phyloP scores from a whole-genome alignment of 2,113 vertebrate species.

The Rafetus swinhoei region DNA sequence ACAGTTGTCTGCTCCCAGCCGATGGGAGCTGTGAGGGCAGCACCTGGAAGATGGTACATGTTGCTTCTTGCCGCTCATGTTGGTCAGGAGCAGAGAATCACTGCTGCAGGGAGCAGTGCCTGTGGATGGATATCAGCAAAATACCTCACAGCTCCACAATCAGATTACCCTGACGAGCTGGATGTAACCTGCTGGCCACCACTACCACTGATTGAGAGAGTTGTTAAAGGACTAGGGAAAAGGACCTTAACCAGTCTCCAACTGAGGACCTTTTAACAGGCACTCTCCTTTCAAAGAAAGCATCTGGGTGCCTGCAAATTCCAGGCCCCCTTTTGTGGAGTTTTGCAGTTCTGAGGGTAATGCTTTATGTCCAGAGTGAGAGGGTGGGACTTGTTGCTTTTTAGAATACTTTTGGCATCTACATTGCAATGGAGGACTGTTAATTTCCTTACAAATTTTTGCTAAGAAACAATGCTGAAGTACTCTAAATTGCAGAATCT shows the following conservation, averaged over 20 bases:
- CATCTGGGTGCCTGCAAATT: neutral
- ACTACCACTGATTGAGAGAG: too few species aligned
- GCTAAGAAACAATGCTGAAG: neutral
- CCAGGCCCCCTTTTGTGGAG: neutral
- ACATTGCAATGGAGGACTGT: neutral
- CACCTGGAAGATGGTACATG: too few species aligned
- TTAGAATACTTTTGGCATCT: neutral
- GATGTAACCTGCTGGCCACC: too few species aligned
- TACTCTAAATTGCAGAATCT: neutral
- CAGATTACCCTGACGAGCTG: too few species aligned
- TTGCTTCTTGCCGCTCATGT: too few species aligned
- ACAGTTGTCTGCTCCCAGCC: too few species aligned
- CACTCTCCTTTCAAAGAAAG: neutral
- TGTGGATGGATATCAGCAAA: too few species aligned
- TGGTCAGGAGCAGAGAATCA: too few species aligned
- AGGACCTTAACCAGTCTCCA: neutral
- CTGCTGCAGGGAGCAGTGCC: too few species aligned
- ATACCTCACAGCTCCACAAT: too few species aligned
- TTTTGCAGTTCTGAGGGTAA: neutral
- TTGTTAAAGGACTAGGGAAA: neutral
- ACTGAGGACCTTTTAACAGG: too few species aligned
- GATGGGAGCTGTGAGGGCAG: too few species aligned
- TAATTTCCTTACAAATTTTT: neutral
- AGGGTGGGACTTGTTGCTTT: neutral
- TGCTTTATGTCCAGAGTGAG: neutral